These are phyloP conservation scores for Apodemia zela DNA, from an alignment of 2,888 invertebrate genomes.

Conservation along the genomic window DNA sequence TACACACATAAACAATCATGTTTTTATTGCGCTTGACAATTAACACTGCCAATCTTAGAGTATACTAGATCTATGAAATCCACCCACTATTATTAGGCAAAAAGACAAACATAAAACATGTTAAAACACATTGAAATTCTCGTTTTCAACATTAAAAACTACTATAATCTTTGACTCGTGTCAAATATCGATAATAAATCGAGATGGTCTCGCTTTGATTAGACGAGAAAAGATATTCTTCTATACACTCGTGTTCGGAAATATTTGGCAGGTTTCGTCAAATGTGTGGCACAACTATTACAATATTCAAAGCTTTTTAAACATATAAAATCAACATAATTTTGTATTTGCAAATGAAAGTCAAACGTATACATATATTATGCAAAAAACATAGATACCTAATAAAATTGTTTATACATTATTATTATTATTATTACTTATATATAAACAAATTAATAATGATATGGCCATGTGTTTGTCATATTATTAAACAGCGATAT, in stretches of 20 bases:
- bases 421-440: constrained; percentile 49
- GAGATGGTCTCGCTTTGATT: neutral
- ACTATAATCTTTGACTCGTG: no score
- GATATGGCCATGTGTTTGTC: constrained; percentile 75
- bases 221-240: neutral
- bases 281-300: neutral
- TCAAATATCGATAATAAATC: no score
- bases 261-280: neutral
- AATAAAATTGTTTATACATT: constrained; percentile 38
- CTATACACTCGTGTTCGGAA: neutral
- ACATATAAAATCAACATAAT: neutral
- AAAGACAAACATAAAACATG: no score
- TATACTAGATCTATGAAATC: no score
- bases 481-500: constrained; percentile 65
- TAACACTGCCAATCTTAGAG: no score
- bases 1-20: no score
- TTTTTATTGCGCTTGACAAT: no score
- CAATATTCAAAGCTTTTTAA: neutral
- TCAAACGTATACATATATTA: constrained; percentile 33
- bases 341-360: constrained; percentile 1
- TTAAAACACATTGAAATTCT: no score
- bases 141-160: neutral
- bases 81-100: no score
- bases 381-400: constrained; percentile 47
- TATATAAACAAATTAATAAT: constrained; percentile 68